phyloP scores from a whole-genome alignment of 2,113 vertebrate genomes.

The Xiphophorus couchianus region DNA sequence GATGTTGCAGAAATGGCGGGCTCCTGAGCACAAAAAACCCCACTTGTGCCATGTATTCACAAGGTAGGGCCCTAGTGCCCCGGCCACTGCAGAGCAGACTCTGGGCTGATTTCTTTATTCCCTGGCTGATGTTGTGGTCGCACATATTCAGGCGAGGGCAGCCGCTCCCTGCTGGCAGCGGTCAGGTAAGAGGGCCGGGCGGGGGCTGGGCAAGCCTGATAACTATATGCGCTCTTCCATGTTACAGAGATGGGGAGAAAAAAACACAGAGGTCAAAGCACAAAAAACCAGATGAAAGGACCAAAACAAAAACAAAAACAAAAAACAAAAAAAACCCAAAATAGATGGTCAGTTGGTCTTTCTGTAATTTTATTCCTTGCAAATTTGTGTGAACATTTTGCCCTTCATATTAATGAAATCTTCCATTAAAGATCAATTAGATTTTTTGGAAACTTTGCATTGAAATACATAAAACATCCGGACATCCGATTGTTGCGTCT shows the following conservation, averaged over 20 bases:
- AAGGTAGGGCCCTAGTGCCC: conserved; percentile 36
- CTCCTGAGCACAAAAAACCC: conserved; percentile 49
- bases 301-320: not conserved
- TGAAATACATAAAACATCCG: not conserved
- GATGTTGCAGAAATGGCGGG: conserved; percentile 97
- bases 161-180: conserved; percentile 86
- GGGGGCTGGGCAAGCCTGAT: conserved; percentile 73
- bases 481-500: not conserved
- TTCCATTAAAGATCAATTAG: not conserved
- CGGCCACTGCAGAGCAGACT: conserved; percentile 88
- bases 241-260: conserved; percentile 28
- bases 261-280: conserved; percentile 1
- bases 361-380: not conserved
- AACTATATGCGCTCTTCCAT: conserved; percentile 53
- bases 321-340: not conserved
- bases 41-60: conserved; percentile 24
- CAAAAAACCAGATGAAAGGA: conserved; percentile 2
- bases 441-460: not conserved
- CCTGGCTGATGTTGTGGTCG: conserved; percentile 91
- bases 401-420: not conserved
- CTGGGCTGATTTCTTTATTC: conserved; percentile 96
- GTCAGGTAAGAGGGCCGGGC: conserved; percentile 85
- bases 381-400: not conserved
- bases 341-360: not conserved
- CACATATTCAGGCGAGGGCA: conserved; percentile 92